Conservation (phyloP, 2,888 invertebrate genomes). For the Himalopsyche kuldschensis region DNA sequence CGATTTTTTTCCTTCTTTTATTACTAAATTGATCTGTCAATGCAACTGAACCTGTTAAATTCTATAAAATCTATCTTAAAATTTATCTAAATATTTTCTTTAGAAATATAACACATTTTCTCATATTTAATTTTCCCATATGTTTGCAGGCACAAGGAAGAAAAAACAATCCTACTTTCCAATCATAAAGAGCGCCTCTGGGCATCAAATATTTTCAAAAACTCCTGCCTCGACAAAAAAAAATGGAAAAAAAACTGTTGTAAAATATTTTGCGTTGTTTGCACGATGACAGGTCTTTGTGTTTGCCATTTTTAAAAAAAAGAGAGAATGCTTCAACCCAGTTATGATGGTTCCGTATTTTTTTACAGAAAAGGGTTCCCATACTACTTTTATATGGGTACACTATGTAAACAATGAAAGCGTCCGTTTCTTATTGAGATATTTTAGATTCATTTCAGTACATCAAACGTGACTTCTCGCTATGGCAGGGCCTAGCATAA, state of each 20-base stretch:
- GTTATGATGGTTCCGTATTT: not conserved
- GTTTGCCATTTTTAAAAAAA: not conserved
- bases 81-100: too few species aligned
- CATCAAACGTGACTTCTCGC: too few species aligned
- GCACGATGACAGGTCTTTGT: slow-evolving; percentile 19
- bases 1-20: too few species aligned
- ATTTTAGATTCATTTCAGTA: not conserved
- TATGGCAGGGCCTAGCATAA: too few species aligned
- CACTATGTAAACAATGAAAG: not conserved
- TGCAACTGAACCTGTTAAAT: too few species aligned
- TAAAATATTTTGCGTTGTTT: slow-evolving; percentile 16
- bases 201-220: slow-evolving; percentile 24
- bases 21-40: too few species aligned
- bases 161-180: not conserved
- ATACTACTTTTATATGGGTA: not conserved
- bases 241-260: not conserved
- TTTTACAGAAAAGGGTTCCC: not conserved
- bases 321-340: not conserved
- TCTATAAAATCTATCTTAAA: too few species aligned
- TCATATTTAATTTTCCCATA: not conserved
- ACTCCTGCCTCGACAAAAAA: not conserved
- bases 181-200: slow-evolving; percentile 15
- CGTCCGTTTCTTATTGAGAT: not conserved
- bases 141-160: not conserved
- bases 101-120: too few species aligned